phyloP scores from a whole-genome alignment of 2,797 vertebrate genomes.

The Odontamblyopus rebecca region DNA sequence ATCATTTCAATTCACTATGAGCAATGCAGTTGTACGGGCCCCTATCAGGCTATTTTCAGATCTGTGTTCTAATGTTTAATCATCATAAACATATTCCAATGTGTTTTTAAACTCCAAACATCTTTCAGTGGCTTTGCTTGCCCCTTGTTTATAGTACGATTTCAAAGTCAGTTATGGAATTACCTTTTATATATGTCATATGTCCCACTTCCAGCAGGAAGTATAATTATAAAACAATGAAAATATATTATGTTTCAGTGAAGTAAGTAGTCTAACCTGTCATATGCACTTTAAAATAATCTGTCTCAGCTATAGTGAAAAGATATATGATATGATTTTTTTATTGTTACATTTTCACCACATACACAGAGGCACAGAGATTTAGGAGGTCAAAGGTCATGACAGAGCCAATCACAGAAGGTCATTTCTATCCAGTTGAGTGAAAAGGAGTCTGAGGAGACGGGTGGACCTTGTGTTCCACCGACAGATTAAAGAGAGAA shows the following conservation, averaged over 20 bases:
- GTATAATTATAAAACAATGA: too few relatives aligned
- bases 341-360: conserved; percentile 12
- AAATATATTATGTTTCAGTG: too few relatives aligned
- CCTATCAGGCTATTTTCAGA: too few relatives aligned
- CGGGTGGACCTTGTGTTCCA: conserved; percentile 41
- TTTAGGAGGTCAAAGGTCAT: conserved; percentile 40
- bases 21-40: background rate
- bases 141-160: too few relatives aligned
- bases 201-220: too few relatives aligned
- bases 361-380: conserved; percentile 2
- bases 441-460: conserved; percentile 27
- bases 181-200: too few relatives aligned
- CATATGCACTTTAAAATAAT: background rate
- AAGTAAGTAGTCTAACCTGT: too few relatives aligned
- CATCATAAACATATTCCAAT: too few relatives aligned
- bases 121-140: too few relatives aligned
- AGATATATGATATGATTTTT: conserved; percentile 7
- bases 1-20: background rate
- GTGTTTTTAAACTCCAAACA: too few relatives aligned
- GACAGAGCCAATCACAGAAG: conserved; percentile 44
- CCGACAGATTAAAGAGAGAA: conserved; percentile 54
- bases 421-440: conserved; percentile 33
- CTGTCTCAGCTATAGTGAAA: background rate
- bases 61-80: too few relatives aligned
- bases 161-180: too few relatives aligned